A percentile compares a stretch with the other conserved stretches of the same genome.
phyloP scores from a whole-genome alignment of 1,140 invertebrate species.

The Manduca sexta region DNA sequence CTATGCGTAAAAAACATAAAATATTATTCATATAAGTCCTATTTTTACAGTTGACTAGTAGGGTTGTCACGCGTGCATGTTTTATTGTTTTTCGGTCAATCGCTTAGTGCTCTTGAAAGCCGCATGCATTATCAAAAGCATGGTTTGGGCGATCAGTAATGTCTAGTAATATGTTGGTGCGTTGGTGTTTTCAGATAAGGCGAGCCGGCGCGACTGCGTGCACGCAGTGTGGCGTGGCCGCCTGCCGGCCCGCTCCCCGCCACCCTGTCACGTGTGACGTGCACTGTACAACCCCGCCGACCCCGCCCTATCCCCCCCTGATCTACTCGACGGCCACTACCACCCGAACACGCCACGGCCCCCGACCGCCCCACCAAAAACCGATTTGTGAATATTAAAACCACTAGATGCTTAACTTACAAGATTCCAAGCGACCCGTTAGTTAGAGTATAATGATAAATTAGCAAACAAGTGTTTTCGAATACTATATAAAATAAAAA shows the following conservation, averaged over 20 bases:
- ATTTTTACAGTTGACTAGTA: too few species aligned
- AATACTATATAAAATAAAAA: constrained; percentile 15
- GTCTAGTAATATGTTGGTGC: not conserved
- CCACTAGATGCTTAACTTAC: constrained; percentile 33
- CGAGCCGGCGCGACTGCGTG: constrained; percentile 33
- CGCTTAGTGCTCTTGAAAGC: too few species aligned
- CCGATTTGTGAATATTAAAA: constrained; percentile 18
- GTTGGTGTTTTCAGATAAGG: constrained; percentile 40
- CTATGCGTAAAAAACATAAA: too few species aligned
- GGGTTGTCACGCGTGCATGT: too few species aligned
- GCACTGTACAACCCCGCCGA: not conserved
- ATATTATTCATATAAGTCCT: too few species aligned
- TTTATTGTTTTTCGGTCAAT: too few species aligned
- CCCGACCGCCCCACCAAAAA: constrained; percentile 8
- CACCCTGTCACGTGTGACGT: constrained; percentile 54
- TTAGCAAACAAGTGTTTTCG: constrained; percentile 21
- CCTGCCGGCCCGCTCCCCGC: constrained; percentile 49
- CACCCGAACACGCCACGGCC: constrained; percentile 10
- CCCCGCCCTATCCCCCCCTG: constrained; percentile 7
- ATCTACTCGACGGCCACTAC: constrained; percentile 1
- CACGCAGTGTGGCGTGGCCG: constrained; percentile 48
- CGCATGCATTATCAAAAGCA: too few species aligned
- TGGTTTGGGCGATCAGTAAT: too few species aligned
- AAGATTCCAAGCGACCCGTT: constrained; percentile 22
- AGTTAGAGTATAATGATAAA: constrained; percentile 30